Percentiles rank a stretch among this genome's conserved stretches.
These are phyloP conservation scores for Scaptomyza cyrtandrae DNA, from an alignment of 2,888 invertebrate species.

Conservation along the genomic window DNA sequence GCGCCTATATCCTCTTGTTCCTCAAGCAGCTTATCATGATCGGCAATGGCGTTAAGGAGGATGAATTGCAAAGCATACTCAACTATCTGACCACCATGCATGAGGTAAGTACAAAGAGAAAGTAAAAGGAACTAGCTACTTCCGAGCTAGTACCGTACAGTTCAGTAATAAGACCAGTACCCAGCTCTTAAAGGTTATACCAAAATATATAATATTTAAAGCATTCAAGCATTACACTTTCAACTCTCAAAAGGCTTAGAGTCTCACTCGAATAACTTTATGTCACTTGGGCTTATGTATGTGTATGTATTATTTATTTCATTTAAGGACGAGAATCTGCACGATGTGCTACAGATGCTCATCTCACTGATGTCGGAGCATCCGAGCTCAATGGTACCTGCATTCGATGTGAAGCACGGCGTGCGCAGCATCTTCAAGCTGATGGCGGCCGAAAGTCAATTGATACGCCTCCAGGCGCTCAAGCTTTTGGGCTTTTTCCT, in stretches of 20 bases:
- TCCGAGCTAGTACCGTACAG: too few relatives aligned
- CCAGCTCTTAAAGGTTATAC: too few relatives aligned
- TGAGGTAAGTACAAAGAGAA: constrained; percentile 88
- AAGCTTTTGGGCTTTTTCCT: constrained; percentile 99
- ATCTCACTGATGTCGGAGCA: constrained; percentile 99
- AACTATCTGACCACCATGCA: constrained; percentile 99
- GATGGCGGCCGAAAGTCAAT: constrained; percentile 97
- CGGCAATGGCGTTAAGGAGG: constrained; percentile 98
- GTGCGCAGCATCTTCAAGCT: constrained; percentile 98
- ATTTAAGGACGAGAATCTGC: constrained; percentile 95
- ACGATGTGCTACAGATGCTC: constrained; percentile 98
- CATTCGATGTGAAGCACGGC: constrained; percentile 98
- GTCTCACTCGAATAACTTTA: not conserved
- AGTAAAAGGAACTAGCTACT: too few relatives aligned
- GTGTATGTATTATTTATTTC: not conserved
- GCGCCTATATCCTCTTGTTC: constrained; percentile 97
- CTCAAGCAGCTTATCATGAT: constrained; percentile 98
- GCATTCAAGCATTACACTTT: too few relatives aligned
- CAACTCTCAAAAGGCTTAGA: too few relatives aligned
- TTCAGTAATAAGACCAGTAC: too few relatives aligned
- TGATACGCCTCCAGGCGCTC: constrained; percentile 97
- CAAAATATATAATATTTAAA: too few relatives aligned
- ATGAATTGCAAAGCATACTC: constrained; percentile 98
- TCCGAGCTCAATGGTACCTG: constrained; percentile 99
- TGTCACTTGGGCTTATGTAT: not conserved